Evolutionary conservation across 2,888 invertebrate species (phyloP).

Genomic region (Leptinotarsa juncta): DNA sequence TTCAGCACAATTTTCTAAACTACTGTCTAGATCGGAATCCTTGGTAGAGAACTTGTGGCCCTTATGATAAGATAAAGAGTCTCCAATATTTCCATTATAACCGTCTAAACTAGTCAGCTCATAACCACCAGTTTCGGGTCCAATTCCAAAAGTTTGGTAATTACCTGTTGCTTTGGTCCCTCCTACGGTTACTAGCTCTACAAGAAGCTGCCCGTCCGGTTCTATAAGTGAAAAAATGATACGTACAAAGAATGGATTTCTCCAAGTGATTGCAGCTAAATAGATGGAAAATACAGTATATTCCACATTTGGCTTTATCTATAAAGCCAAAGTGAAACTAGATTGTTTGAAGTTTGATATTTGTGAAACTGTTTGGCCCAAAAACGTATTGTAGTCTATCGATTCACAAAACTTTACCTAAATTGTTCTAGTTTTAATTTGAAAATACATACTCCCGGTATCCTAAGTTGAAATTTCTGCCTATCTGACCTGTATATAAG

Average conservation of each 20-base stretch:
- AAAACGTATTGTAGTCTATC: no score
- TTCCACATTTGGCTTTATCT: no score
- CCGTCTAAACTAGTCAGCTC: neutral
- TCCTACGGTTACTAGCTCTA: neutral
- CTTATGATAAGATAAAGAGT: conserved; percentile 1
- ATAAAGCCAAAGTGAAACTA: no score
- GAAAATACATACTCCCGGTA: no score
- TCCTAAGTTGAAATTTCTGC: no score
- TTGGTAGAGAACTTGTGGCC: conserved; percentile 3
- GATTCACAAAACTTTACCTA: no score
- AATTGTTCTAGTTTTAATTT: no score
- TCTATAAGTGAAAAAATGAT: neutral
- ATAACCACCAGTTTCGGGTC: neutral
- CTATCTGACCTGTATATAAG: no score
- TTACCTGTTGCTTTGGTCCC: neutral
- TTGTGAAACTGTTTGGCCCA: no score
- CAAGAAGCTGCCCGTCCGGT: neutral
- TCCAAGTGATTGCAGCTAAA: no score
- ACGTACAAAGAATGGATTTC: neutral
- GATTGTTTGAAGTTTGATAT: no score
- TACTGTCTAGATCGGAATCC: neutral
- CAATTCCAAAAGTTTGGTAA: neutral
- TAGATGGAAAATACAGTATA: no score
- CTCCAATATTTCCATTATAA: neutral
- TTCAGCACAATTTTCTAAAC: neutral